Percentiles rank a stretch among this genome's conserved stretches.
Conservation (phyloP, 2,113 vertebrate species). For the Petrocephalus zakoni region DNA sequence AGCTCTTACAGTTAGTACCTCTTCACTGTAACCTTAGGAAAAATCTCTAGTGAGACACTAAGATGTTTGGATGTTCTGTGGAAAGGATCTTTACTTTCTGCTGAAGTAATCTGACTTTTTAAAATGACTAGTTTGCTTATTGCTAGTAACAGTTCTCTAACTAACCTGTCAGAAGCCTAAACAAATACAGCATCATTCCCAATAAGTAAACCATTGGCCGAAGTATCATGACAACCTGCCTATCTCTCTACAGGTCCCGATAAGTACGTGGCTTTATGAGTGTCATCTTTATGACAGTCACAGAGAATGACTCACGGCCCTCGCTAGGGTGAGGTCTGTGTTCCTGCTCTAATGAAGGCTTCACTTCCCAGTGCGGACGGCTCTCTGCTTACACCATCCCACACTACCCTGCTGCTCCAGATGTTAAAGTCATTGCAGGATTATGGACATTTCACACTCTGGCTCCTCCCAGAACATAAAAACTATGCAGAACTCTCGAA, state of each 20-base stretch:
- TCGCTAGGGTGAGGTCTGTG: neutral
- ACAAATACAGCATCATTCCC: neutral
- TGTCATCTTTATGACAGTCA: neutral
- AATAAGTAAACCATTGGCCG: neutral
- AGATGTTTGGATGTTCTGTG: neutral
- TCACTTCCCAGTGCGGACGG: neutral
- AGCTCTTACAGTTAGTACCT: neutral
- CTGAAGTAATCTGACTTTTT: neutral
- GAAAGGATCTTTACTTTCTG: neutral
- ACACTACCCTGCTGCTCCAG: neutral
- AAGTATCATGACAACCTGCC: neutral
- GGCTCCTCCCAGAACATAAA: neutral
- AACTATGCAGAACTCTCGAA: neutral
- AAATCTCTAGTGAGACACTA: neutral
- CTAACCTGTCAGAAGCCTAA: neutral
- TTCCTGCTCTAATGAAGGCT: neutral
- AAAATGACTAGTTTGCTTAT: neutral
- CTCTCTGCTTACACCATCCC: neutral
- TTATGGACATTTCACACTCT: neutral
- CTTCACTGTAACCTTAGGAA: neutral
- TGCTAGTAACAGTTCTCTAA: neutral
- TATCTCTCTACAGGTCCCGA: neutral
- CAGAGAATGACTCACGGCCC: neutral
- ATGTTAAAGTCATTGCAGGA: neutral
- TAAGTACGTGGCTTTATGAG: neutral